Base-by-base conservation (phyloP, 2,797 vertebrate species). In the Pempheris klunzingeri region DNA sequence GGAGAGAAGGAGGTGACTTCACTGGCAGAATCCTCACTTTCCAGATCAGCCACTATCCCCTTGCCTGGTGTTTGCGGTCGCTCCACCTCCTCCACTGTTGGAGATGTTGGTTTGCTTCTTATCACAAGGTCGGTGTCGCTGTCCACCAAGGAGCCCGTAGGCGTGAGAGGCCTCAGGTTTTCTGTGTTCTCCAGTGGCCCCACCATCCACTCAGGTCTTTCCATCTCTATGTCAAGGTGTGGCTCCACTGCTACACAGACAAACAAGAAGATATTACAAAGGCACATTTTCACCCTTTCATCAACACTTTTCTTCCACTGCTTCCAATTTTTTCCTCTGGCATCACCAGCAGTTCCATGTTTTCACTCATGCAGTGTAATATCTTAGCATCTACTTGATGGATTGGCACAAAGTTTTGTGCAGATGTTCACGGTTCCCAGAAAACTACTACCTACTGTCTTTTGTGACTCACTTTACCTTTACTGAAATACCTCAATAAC, bases 21-120 rank as follows among this genome's bases (percentile, higher is more conserved):
- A 44, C 89, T 85, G 10, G 88, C 78, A 8, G 90, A 90, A 66
- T 95, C 92, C 68, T 92, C 83, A 3, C 90, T 90, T 41, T 95
- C 95, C 15, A 93, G 60, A 52, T 91, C 94, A 60, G 77, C 69
- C 43, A 72, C 62, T 14, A 87, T 90, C 46, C 96, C 96, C 63
- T 91, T 93, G 4, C 97, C 97, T 0, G 97, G 97, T 0, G 96
- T 97, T 53, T 90, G 94, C 2, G 96, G 96, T 39, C 92, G 94
- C 55, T 94, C 94, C 0, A 94, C 94, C 18, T 96, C 96, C 62
- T 96, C 95, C 0, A n/a, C 82, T 54, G 71, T 65, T 38, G 92
- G 88, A 41, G 94, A 91, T 2, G 92, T 78, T 34, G 93, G 70
- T 85, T 92, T 95, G 38, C 88, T 86, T 83, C 92, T 92, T 1